phyloP scores from a whole-genome alignment of 2,797 vertebrate species.

The Lagorchestes hirsutus region DNA sequence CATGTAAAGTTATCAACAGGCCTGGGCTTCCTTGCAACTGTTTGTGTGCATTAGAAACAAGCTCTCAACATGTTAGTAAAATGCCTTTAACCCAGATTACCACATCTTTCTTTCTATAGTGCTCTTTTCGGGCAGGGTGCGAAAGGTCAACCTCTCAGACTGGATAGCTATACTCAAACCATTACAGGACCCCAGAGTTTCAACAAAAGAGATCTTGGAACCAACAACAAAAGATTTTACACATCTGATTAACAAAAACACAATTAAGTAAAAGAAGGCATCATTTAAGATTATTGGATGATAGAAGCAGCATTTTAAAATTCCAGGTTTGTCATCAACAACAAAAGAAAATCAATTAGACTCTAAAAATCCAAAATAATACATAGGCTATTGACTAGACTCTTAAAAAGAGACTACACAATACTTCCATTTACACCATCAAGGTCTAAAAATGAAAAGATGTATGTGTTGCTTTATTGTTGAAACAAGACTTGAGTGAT shows the following conservation, averaged over 20 bases:
- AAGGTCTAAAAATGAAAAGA: constrained; percentile 69
- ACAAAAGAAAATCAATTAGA: constrained; percentile 63
- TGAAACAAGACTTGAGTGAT: constrained; percentile 67
- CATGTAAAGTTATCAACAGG: constrained; percentile 88
- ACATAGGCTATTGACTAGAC: constrained; percentile 14
- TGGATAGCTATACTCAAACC: constrained; percentile 93
- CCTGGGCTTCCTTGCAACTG: constrained; percentile 90
- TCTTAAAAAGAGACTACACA: constrained; percentile 60
- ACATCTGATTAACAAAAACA: constrained; percentile 81
- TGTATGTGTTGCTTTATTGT: constrained; percentile 49
- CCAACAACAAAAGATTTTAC: constrained; percentile 91
- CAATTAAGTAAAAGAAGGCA: constrained; percentile 73
- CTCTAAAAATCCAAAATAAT: constrained; percentile 64
- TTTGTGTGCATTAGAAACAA: constrained; percentile 93
- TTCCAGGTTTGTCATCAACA: background rate
- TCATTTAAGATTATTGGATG: constrained; percentile 61
- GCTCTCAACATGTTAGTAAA: constrained; percentile 93
- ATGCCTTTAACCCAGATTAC: constrained; percentile 96
- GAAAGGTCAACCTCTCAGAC: constrained; percentile 95
- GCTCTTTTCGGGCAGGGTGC: constrained; percentile 91
- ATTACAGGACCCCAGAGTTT: constrained; percentile 92
- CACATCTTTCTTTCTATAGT: constrained; percentile 92
- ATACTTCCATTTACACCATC: constrained; percentile 64
- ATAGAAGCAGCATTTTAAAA: constrained; percentile 52
- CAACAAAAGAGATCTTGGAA: constrained; percentile 85